A percentile compares a stretch with the other conserved stretches of the same genome.
Conservation (phyloP, 2,113 vertebrate species). For the Manacus vitellinus region DNA sequence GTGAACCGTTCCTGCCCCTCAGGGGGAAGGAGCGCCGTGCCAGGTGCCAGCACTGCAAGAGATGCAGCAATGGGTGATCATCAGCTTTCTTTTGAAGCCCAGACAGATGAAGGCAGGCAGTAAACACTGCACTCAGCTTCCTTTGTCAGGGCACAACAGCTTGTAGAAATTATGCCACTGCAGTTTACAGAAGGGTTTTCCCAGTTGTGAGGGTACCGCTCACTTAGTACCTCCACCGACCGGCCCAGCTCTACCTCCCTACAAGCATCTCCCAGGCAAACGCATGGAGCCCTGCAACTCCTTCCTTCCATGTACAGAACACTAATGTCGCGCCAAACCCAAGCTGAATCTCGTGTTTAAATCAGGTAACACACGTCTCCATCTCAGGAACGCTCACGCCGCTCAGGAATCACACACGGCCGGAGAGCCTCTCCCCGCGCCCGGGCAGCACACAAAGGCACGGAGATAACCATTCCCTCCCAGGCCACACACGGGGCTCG, state of each 20-base stretch:
- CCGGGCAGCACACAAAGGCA: background rate
- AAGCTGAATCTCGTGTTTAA: accelerated
- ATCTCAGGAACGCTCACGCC: accelerated
- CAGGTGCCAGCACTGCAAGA: background rate
- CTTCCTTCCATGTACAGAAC: too few relatives aligned
- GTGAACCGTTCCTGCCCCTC: accelerated
- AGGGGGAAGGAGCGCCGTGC: background rate
- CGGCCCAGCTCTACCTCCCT: background rate
- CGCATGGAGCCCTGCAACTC: background rate
- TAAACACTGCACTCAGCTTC: background rate
- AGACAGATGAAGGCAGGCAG: background rate
- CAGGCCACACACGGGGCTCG: accelerated
- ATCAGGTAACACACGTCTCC: accelerated
- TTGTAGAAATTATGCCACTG: background rate
- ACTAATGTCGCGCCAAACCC: background rate
- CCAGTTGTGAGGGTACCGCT: background rate
- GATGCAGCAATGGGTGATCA: background rate
- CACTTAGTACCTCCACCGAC: background rate
- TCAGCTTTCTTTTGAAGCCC: background rate
- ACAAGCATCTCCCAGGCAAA: background rate
- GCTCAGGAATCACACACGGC: accelerated
- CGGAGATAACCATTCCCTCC: background rate
- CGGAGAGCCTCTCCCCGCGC: accelerated
- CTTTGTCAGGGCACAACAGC: background rate
- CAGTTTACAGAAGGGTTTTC: background rate